Evolutionary conservation across 2,113 vertebrate species (phyloP).

Genomic region (Corvus moneduloides): DNA sequence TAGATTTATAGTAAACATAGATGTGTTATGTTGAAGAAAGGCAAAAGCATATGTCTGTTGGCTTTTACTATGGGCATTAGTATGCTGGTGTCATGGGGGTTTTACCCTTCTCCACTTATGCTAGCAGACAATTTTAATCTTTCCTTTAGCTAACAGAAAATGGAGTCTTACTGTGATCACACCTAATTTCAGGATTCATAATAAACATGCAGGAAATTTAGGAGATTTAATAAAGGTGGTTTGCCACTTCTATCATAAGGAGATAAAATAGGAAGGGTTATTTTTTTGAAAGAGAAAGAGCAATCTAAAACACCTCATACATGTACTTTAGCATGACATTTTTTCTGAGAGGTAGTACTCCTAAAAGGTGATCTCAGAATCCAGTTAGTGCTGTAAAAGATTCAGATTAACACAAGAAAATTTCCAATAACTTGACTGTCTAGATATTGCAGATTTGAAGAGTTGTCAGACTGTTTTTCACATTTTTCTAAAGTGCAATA

Average conservation of each 20-base stretch:
- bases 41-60: background rate
- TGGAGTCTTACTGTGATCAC: background rate
- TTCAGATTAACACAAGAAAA: background rate
- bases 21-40: background rate
- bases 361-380: background rate
- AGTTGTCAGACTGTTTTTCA: background rate
- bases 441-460: background rate
- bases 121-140: background rate
- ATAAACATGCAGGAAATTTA: background rate
- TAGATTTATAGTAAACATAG: conserved; percentile 23
- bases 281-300: background rate
- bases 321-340: background rate
- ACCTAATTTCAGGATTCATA: background rate
- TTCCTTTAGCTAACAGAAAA: background rate
- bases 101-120: background rate
- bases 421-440: background rate
- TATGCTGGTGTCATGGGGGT: background rate
- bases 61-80: background rate
- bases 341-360: background rate
- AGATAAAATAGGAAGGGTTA: background rate
- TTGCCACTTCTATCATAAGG: background rate
- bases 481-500: background rate
- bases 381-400: background rate
- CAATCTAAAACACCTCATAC: background rate
- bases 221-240: background rate